These are phyloP conservation scores for Neopelma chrysocephalum DNA, from an alignment of 2,797 vertebrate genomes.

Conservation along the genomic window DNA sequence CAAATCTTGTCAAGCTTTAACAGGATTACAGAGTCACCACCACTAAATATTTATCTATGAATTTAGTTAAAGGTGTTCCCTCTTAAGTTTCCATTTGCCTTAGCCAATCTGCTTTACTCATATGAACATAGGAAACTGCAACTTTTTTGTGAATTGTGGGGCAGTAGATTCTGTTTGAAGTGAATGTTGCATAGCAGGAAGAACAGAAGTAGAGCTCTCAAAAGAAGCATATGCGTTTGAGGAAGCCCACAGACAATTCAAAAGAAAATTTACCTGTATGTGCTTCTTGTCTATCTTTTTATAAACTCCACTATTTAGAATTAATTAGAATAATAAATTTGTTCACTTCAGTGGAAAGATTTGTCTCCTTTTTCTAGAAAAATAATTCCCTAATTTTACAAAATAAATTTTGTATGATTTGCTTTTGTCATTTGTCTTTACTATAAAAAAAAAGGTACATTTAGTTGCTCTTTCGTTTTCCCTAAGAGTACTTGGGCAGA, in stretches of 20 bases:
- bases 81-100: background rate
- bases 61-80: background rate
- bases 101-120: background rate
- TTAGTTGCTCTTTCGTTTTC: background rate
- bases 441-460: background rate
- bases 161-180: background rate
- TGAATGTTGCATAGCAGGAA: background rate
- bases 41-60: background rate
- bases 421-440: background rate
- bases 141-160: background rate
- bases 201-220: background rate
- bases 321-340: background rate
- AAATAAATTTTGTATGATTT: background rate
- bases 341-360: background rate
- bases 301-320: background rate
- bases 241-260: background rate
- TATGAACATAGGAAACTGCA: background rate
- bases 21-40: background rate
- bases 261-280: background rate
- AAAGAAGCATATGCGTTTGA: background rate
- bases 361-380: background rate
- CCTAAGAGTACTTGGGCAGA: background rate
- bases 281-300: background rate
- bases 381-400: background rate
- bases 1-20: background rate